Conservation (phyloP, 30 jellyfish, hydroid and myxozoan species). For the Hydra vulgaris region DNA sequence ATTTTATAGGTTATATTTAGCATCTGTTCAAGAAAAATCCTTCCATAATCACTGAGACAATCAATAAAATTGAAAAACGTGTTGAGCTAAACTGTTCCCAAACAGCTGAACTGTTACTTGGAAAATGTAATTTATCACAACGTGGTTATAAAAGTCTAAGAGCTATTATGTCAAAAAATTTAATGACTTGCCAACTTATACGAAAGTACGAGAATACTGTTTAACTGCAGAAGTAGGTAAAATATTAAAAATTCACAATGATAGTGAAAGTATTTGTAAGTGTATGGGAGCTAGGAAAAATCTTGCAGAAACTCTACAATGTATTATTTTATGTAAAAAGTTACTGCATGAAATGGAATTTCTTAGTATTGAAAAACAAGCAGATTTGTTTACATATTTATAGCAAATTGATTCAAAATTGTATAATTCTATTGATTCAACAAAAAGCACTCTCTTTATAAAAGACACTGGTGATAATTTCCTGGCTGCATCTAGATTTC, state of each 20-base stretch:
- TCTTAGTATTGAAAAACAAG: not conserved
- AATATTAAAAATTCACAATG: not conserved
- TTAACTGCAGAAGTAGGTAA: constrained; percentile 1
- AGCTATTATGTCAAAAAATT: constrained; percentile 6
- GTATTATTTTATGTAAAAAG: constrained; percentile 14
- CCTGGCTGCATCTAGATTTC: constrained; percentile 12
- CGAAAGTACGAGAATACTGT: constrained; percentile 10
- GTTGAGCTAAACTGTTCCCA: not conserved
- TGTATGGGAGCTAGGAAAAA: constrained; percentile 18
- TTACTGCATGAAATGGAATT: not conserved
- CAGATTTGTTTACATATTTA: not conserved
- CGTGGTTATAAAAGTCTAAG: constrained; percentile 10
- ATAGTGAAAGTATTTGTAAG: not conserved
- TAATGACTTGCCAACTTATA: constrained; percentile 7
- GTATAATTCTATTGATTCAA: not conserved
- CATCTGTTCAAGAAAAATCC: not conserved
- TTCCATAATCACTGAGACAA: not conserved
- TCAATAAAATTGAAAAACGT: not conserved
- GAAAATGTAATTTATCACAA: constrained; percentile 17
- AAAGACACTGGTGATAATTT: constrained; percentile 22
- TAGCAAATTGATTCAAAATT: not conserved
- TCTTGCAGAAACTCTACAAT: constrained; percentile 19
- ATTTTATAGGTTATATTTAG: not conserved
- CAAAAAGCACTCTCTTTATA: constrained; percentile 11
- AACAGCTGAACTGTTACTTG: constrained; percentile 25